Base-by-base conservation (phyloP, 2,888 invertebrate species). In the Cataglyphis cursor region DNA sequence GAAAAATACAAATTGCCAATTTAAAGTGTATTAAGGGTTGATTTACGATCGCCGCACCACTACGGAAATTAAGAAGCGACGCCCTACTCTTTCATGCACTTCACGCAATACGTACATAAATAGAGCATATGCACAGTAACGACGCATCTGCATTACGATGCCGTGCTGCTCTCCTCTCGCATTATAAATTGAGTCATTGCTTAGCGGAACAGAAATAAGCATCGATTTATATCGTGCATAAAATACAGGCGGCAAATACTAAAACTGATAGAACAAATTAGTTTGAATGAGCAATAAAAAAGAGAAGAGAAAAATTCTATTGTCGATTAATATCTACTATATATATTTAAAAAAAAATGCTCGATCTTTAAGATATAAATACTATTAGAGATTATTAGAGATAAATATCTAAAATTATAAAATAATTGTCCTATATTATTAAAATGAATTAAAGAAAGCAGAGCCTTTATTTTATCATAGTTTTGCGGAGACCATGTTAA, bases 21-120 rank as follows among this genome's bases (percentile, higher is more conserved):
- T 70, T 80, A 44, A 31, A 44, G 44, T 31, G 70, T 21, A 9
- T 59, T 80, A 70, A 9, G 35, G 31, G 21, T 44, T 70, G 70
- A 80, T 70, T 80, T 80, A 31, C 78, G 48, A 18, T 31, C 57
- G 15, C 38, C 4, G 57, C 38, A 21, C 41, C 24, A 70, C 9
- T 59, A 59, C 70, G 78, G 78, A 80, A 80, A 80, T 80, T 80
- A 44, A 70, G 51, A 51, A 51, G 44, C 70, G 70, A 59, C 59
- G 70, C 59, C 44, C 18, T 18, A 24, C 18, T n/a, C 57, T 21
- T 21, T 59, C 70, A 35, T 70, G 70, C 59, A 24, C 10, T 35
- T 76, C 54, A 21, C 31, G 68, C 44, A 57, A 59, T 57, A 57
- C 41, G 15, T 24, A 51, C 41, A 21, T 28, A 65, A 65, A 24